Evolutionary conservation across 1,140 invertebrate genomes (phyloP).

Genomic region (Scylla paramamosain): DNA sequence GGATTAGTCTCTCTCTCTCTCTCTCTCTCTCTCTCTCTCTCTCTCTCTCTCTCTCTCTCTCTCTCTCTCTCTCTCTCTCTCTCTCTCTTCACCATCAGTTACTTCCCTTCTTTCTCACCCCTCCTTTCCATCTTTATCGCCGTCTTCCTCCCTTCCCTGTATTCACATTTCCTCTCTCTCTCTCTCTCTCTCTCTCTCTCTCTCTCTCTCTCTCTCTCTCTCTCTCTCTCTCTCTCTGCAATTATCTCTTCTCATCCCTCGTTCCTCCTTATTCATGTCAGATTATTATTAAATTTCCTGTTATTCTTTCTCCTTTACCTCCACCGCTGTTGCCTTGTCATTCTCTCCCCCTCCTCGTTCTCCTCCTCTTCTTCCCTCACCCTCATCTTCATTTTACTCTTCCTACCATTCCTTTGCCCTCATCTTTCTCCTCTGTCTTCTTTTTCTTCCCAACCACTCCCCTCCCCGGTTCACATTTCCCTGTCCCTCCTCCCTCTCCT

Average conservation of each 20-base stretch:
- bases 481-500: not conserved
- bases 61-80: not conserved
- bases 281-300: conserved; percentile 16
- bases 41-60: not conserved
- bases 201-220: conserved; percentile 20
- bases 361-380: not conserved
- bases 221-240: not conserved
- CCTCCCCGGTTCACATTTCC: not conserved
- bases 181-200: conserved; percentile 17
- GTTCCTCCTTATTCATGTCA: not conserved
- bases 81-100: not conserved
- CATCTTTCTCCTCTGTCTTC: not conserved
- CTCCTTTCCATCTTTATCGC: conserved; percentile 4
- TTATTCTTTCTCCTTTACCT: not conserved
- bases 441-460: too few species aligned
- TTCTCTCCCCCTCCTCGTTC: not conserved
- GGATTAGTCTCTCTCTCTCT: not conserved
- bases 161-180: not conserved
- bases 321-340: not conserved
- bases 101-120: too few species aligned
- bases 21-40: not conserved
- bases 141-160: not conserved
- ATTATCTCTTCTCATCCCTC: not conserved
- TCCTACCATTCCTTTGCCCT: not conserved
- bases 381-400: too few species aligned